Evolutionary conservation across 2,888 invertebrate species (phyloP).

Genomic region (Eristalinus sepulchralis): DNA sequence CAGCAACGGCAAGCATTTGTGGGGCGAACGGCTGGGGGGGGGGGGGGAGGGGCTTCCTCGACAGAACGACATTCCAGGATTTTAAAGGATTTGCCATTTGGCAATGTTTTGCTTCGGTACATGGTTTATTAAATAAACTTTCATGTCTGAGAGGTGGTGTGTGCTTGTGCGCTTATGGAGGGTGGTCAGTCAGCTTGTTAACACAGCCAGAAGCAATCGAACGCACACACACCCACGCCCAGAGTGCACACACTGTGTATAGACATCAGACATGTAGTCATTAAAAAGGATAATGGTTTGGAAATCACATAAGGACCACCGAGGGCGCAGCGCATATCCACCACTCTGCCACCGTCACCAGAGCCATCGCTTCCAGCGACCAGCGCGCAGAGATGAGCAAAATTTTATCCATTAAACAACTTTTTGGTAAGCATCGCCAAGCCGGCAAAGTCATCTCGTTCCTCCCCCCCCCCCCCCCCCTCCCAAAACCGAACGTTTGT

Average conservation of each 20-base stretch:
- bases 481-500: slow-evolving; percentile 45
- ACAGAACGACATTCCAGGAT: slow-evolving; percentile 49
- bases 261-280: slow-evolving; percentile 69
- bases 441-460: slow-evolving; percentile 19
- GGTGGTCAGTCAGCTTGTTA: slow-evolving; percentile 47
- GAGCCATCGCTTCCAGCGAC: neutral
- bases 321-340: slow-evolving; percentile 34
- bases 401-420: slow-evolving; percentile 67
- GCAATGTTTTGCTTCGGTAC: slow-evolving; percentile 54
- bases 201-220: slow-evolving; percentile 54
- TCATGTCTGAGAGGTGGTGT: slow-evolving; percentile 14
- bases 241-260: slow-evolving; percentile 14
- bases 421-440: slow-evolving; percentile 65
- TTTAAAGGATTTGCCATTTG: slow-evolving; percentile 66
- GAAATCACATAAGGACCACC: slow-evolving; percentile 64
- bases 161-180: neutral
- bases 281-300: slow-evolving; percentile 69
- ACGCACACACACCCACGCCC: neutral
- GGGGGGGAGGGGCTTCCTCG: slow-evolving; percentile 27
- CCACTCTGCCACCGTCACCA: neutral
- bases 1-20: neutral
- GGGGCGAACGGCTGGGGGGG: neutral
- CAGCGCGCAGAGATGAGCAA: slow-evolving; percentile 28
- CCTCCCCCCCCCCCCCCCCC: no score
- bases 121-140: slow-evolving; percentile 68